These are phyloP conservation scores for Morinoia aosen DNA, from an alignment of 2,888 invertebrate species.

Conservation along the genomic window DNA sequence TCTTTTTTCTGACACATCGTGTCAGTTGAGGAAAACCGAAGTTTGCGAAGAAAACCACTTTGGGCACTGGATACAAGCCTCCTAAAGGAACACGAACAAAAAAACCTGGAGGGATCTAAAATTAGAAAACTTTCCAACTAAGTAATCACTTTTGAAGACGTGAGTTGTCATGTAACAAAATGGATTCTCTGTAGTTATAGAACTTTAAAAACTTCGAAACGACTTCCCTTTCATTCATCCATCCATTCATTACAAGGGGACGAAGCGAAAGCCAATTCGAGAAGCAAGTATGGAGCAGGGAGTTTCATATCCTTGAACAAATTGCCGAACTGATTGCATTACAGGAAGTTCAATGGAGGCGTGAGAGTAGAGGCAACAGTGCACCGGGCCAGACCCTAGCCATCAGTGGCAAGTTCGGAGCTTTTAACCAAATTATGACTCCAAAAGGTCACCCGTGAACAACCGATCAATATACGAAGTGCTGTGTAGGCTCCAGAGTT, in stretches of 20 bases:
- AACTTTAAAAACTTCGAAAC: not conserved
- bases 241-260: not conserved
- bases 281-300: not conserved
- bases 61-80: not conserved
- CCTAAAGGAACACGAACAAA: not conserved
- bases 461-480: not conserved
- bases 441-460: conserved; percentile 16
- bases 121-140: too few species aligned
- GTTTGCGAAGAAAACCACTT: not conserved
- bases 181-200: not conserved
- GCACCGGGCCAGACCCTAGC: not conserved
- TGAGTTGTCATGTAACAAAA: not conserved
- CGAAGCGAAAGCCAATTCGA: not conserved
- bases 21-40: not conserved
- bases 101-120: not conserved
- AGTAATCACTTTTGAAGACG: not conserved
- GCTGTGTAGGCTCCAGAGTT: not conserved
- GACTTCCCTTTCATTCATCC: not conserved
- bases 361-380: not conserved
- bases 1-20: not conserved
- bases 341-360: not conserved
- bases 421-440: conserved; percentile 44
- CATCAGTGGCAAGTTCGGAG: conserved; percentile 17
- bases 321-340: not conserved
- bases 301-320: conserved; percentile 17